Base-by-base conservation (phyloP, 2,797 vertebrate genomes). In the Ptychobarbus kaznakovi region DNA sequence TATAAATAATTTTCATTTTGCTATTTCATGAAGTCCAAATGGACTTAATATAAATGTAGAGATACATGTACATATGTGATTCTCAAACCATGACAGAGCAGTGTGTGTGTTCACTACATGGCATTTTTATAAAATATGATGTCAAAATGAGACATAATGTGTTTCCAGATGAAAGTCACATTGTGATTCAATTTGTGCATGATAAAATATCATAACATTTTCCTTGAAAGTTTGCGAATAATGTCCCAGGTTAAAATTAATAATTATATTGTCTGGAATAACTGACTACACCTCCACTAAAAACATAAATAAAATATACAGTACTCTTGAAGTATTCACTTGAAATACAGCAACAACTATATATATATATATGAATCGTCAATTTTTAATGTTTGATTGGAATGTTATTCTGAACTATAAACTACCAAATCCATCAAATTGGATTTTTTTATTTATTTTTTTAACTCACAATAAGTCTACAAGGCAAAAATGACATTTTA, bases 381-480 rank as follows among this genome's bases (percentile, higher is more conserved):
- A 38, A 79, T 38, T 61, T 51, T 82, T 28, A 8, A 63, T 56
- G 40, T 32, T 44, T 53, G 6, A 85, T 2, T 53, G 80, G 87
- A 88, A 89, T 88, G 86, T 82, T 72, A 15, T 46, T 46, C 69
- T 74, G 9, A 18, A 51, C n/a, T 73, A 7, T 46, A 16, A 28
- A 46, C 13, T 16, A 65, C 12, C 4, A 1, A 65, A 65, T 28
- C 25, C 5, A 63, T 25, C 25, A 63, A 63, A 25, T 28, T 63
- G 12, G 58, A 63, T 13, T 63, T 15, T 6, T 20, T 56, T 44
- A 0, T 40, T 40, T 9, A 8, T 20, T 53, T 25, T 42, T 42
- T 44, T 11, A 11, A 28, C 13, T 46, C 70, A 51, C 72, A 49
- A 10, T 16, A 16, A 15, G 22, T 25, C 69, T 25, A 72, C n/a